Base-by-base conservation (phyloP, 2,113 vertebrate genomes). In the Circaetus gallicus region DNA sequence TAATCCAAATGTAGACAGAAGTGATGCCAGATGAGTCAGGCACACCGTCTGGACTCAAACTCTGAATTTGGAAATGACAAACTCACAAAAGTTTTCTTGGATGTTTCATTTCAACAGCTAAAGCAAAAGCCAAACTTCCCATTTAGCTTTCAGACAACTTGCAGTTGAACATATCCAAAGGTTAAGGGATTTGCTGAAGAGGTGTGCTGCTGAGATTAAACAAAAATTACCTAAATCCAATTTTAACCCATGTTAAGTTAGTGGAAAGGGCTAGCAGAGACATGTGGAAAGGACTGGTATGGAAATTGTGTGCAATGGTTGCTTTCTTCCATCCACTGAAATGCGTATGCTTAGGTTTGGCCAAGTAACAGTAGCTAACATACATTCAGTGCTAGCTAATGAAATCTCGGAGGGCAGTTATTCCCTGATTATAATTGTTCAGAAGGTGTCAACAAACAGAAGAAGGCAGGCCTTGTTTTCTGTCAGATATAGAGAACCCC, bases 1-100 rank as follows among this genome's bases (percentile, higher is more conserved):
- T 90, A 94, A 93, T 94, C 72, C 96, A 93, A 95, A 92, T 63
- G 90, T 89, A 96, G 92, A 73, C 55, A 95, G 76, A 92, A 97
- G 34, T 67, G 82, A 84, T 76, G 95, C 69, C 69, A 92, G 52
- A 95, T 97, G 95, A 97, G 95, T 96, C 96, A 96, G 85, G 82
- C 88, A 91, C 24, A 59, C 88, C 45, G 29, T 97, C 95, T 95
- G 95, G 86, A 78, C 65, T 86, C 76, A 70, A 58, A 89, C 29
- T 92, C 76, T 63, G 50, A 92, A 93, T 96, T 81, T 86, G 82
- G 83, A 95, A 93, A n/a, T 63, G 76, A 89, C 42, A 96, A 92
- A 93, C 72, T 88, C 71, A 78, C 9, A 22, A 70, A 96, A 93
- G 80, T 96, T 94, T 92, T n/a, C 80, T 92, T 83, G 79, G 31